Percentiles rank a stretch among this genome's conserved stretches.
phyloP scores from a whole-genome alignment of 2,113 vertebrate genomes.

The Corydoras maculifer region DNA sequence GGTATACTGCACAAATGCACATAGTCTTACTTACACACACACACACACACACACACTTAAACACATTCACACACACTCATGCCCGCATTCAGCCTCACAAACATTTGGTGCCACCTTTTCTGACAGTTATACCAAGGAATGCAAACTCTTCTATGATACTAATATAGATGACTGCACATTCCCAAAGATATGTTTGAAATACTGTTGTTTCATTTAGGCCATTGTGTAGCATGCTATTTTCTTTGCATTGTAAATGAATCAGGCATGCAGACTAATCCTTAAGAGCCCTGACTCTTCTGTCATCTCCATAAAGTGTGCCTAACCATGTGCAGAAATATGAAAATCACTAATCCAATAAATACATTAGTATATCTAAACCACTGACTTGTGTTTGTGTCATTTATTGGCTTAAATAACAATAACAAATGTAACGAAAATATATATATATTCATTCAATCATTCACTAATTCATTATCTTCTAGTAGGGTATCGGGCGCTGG shows the following conservation, averaged over 20 bases:
- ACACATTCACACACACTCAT: background rate
- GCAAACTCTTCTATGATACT: background rate
- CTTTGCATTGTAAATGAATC: constrained; percentile 43
- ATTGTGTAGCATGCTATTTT: constrained; percentile 47
- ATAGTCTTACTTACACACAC: constrained; percentile 5
- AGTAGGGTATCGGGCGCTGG: too few relatives aligned
- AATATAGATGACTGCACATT: background rate
- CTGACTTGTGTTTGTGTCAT: constrained; percentile 10
- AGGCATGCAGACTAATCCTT: constrained; percentile 51
- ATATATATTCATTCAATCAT: too few relatives aligned
- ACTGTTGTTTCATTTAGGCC: constrained; percentile 27
- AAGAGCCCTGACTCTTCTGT: constrained; percentile 33
- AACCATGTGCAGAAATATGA: constrained; percentile 51
- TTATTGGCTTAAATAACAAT: background rate
- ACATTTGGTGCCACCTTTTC: constrained; percentile 2
- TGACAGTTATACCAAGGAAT: constrained; percentile 4
- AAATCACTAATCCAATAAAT: constrained; percentile 45
- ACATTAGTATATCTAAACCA: constrained; percentile 47
- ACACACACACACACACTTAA: constrained; percentile 3
- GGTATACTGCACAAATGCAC: background rate
- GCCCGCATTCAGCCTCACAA: background rate
- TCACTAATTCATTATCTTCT: too few relatives aligned
- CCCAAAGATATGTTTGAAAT: constrained; percentile 3
- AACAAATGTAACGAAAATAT: background rate
- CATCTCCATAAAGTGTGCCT: constrained; percentile 56